phyloP scores from a whole-genome alignment of 2,113 vertebrate species.

The Rynchops niger region DNA sequence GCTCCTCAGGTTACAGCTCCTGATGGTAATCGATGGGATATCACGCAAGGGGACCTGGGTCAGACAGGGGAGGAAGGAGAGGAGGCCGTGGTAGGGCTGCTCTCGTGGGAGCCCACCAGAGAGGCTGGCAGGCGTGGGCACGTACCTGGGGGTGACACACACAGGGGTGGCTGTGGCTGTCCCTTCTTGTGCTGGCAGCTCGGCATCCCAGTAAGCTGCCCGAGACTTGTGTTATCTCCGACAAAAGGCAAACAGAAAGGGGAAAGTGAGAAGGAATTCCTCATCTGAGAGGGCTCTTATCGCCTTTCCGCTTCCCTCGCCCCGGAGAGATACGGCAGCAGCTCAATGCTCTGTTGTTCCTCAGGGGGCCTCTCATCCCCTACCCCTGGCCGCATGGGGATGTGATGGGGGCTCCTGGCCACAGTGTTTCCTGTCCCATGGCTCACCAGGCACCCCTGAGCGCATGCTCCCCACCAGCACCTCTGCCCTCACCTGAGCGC shows the following conservation, averaged over 20 bases:
- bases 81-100: fast-evolving
- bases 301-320: conserved; percentile 71
- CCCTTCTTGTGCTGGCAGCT: not conserved
- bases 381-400: fast-evolving
- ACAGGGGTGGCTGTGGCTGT: not conserved
- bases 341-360: conserved; percentile 76
- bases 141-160: fast-evolving
- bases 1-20: conserved; percentile 30
- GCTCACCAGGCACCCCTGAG: not conserved
- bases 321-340: conserved; percentile 47
- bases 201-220: not conserved
- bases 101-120: not conserved
- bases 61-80: not conserved
- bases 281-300: conserved; percentile 69
- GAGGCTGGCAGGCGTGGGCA: fast-evolving
- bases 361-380: not conserved
- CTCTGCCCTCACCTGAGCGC: not conserved
- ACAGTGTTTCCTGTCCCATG: fast-evolving
- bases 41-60: fast-evolving
- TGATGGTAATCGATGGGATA: not conserved
- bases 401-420: not conserved
- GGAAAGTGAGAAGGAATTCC: conserved; percentile 76
- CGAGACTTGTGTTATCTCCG: conserved; percentile 49
- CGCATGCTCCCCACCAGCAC: not conserved
- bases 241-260: conserved; percentile 51